These are phyloP conservation scores for Pseudopleuronectes americanus DNA, from an alignment of 2,797 vertebrate species.

Conservation along the genomic window DNA sequence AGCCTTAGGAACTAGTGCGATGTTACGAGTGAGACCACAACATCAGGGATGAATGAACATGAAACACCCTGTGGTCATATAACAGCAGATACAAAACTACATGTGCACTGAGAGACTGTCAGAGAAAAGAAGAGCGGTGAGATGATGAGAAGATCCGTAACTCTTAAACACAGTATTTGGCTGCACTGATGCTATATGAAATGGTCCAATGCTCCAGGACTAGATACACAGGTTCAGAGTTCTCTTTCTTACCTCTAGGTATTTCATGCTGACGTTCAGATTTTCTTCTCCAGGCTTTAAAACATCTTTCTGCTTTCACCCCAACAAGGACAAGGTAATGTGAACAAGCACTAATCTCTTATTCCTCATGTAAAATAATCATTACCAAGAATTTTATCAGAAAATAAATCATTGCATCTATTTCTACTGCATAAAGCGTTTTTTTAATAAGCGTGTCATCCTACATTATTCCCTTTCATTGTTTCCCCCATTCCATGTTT, in stretches of 20 bases:
- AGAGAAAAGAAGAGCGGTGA: neutral
- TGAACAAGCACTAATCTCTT: too few relatives aligned
- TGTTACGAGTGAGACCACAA: constrained; percentile 24
- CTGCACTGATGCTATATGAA: neutral
- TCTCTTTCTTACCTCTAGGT: neutral
- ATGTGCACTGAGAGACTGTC: constrained; percentile 6
- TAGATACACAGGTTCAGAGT: neutral
- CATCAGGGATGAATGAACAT: too few relatives aligned
- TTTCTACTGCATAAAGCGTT: too few relatives aligned
- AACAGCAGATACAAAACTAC: neutral
- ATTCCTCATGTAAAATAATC: too few relatives aligned
- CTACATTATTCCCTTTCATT: constrained; percentile 61
- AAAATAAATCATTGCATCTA: too few relatives aligned
- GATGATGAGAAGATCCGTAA: neutral
- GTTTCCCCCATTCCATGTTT: constrained; percentile 61
- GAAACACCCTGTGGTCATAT: too few relatives aligned
- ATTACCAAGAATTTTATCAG: too few relatives aligned
- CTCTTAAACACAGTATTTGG: neutral
- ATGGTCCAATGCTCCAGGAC: neutral
- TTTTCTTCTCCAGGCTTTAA: too few relatives aligned
- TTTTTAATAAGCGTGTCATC: too few relatives aligned
- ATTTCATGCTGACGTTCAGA: neutral
- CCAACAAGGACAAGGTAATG: too few relatives aligned
- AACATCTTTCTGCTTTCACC: too few relatives aligned
- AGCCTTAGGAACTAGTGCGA: too few relatives aligned